Conservation (phyloP, 2,888 invertebrate genomes). For the Nomada flava region DNA sequence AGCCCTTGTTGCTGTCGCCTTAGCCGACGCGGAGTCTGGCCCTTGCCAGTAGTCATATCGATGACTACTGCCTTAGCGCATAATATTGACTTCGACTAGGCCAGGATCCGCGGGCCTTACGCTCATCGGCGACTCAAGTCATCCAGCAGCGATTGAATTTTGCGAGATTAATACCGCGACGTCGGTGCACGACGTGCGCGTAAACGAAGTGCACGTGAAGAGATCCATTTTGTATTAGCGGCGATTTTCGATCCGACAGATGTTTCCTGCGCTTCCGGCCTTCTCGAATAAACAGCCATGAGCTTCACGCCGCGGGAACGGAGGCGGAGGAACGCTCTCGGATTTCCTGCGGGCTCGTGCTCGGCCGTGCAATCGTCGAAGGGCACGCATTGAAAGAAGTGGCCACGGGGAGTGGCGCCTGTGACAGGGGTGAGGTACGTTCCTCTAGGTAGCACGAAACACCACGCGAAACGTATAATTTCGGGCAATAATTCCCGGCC, state of each 20-base stretch:
- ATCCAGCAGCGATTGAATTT: too few relatives aligned
- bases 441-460: conserved; percentile 35
- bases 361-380: conserved; percentile 43
- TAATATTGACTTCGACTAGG: too few relatives aligned
- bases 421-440: conserved; percentile 13
- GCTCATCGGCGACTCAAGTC: too few relatives aligned
- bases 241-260: conserved; percentile 30
- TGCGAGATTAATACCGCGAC: conserved; percentile 23
- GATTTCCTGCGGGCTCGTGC: conserved; percentile 51
- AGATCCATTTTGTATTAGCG: too few relatives aligned
- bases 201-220: neutral
- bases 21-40: too few relatives aligned
- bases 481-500: conserved; percentile 75
- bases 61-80: too few relatives aligned
- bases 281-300: conserved; percentile 41
- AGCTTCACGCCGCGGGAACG: neutral
- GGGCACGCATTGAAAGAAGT: conserved; percentile 30
- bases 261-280: conserved; percentile 39
- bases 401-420: conserved; percentile 23
- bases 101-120: too few relatives aligned
- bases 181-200: neutral
- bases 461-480: conserved; percentile 75
- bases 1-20: too few relatives aligned
- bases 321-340: conserved; percentile 29
- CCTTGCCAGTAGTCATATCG: too few relatives aligned